Conservation (phyloP, 2,888 invertebrate genomes). For the Xanthorhoe spadicearia region DNA sequence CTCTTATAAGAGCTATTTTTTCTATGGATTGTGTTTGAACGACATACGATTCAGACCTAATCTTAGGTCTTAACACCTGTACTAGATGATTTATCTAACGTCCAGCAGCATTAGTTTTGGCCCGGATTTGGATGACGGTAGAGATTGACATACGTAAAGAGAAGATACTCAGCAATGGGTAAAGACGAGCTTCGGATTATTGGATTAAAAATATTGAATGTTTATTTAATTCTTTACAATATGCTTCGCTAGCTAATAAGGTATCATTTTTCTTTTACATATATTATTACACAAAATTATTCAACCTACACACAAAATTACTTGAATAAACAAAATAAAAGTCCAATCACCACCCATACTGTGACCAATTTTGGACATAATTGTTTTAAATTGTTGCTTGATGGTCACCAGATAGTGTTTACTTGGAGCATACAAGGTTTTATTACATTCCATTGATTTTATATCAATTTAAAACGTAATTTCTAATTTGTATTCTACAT, state of each 20-base stretch:
- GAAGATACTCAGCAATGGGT: too few relatives aligned
- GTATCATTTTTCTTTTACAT: conserved; percentile 12
- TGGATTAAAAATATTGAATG: conserved; percentile 12
- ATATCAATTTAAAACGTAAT: conserved; percentile 39
- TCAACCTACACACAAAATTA: conserved; percentile 21
- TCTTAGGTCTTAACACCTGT: too few relatives aligned
- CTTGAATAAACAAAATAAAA: conserved; percentile 30
- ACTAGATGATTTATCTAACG: too few relatives aligned
- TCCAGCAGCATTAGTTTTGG: too few relatives aligned
- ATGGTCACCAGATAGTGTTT: conserved; percentile 37
- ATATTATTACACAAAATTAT: conserved; percentile 20
- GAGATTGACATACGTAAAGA: too few relatives aligned
- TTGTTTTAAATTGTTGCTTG: conserved; percentile 44
- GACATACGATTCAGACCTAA: too few relatives aligned
- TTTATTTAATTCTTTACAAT: conserved; percentile 12
- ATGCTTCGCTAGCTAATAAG: conserved; percentile 4
- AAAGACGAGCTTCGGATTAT: too few relatives aligned
- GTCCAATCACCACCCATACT: conserved; percentile 46
- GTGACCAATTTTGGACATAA: conserved; percentile 47
- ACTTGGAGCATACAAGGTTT: conserved; percentile 34
- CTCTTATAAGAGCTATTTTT: too few relatives aligned
- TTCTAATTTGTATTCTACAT: conserved; percentile 34
- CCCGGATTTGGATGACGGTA: too few relatives aligned
- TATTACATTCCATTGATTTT: conserved; percentile 39
- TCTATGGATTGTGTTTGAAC: too few relatives aligned